A percentile compares a stretch with the other conserved stretches of the same genome.
Conservation (phyloP, 23 tunicate species). For the Botrylloides violaceus region DNA sequence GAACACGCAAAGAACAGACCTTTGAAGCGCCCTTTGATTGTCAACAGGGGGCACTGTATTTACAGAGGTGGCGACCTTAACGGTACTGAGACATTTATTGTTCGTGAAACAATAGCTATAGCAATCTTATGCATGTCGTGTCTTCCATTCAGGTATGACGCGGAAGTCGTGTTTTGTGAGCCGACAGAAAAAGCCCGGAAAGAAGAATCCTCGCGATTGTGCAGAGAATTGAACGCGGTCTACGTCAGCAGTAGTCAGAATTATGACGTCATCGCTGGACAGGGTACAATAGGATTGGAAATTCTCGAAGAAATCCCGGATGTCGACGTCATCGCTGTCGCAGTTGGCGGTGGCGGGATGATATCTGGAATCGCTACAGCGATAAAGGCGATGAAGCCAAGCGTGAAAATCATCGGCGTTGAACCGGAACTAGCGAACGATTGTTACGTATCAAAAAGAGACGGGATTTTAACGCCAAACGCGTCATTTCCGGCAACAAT, state of each 20-base stretch:
- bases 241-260: conserved; percentile 53
- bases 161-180: conserved; percentile 40
- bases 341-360: conserved; percentile 97
- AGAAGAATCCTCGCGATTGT: conserved; percentile 40
- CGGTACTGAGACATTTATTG: too few species aligned
- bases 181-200: conserved; percentile 42
- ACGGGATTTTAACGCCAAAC: conserved; percentile 34
- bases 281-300: conserved; percentile 94
- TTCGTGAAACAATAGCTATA: too few species aligned
- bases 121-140: too few species aligned
- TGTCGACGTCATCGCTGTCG: conserved; percentile 63
- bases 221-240: conserved; percentile 32
- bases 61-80: too few species aligned
- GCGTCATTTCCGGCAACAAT: conserved; percentile 47
- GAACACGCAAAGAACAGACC: too few species aligned
- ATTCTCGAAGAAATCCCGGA: conserved; percentile 78
- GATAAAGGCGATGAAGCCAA: conserved; percentile 62
- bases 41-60: too few species aligned
- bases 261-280: conserved; percentile 68
- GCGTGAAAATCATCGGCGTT: conserved; percentile 68
- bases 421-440: conserved; percentile 90
- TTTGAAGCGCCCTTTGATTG: too few species aligned
- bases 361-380: conserved; percentile 88
- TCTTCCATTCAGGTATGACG: conserved; percentile 77
- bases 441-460: conserved; percentile 66